Conservation (phyloP, 1,140 invertebrate species). For the Sycophaga agraensis region DNA sequence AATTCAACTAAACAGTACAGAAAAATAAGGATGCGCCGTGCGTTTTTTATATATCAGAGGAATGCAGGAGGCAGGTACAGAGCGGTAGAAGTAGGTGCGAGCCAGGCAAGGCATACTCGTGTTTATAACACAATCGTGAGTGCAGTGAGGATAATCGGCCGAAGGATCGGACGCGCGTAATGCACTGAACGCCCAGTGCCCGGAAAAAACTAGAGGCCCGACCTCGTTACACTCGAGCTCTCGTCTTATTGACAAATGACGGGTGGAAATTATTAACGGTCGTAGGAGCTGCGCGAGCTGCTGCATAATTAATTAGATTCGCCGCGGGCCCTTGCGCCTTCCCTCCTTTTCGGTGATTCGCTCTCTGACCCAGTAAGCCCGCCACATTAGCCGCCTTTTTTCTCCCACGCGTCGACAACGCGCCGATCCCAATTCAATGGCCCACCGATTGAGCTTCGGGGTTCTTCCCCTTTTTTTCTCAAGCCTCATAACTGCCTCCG, state of each 20-base stretch:
- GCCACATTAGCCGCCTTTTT: no score
- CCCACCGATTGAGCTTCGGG: no score
- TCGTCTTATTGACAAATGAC: constrained; percentile 4
- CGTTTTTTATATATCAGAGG: no score
- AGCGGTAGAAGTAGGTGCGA: no score
- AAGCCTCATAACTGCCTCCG: no score
- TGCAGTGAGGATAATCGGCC: not conserved
- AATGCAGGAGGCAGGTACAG: no score
- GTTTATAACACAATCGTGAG: not conserved
- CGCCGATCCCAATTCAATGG: no score
- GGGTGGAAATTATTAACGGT: constrained; percentile 19
- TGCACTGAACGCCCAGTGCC: no score
- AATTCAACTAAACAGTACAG: not conserved
- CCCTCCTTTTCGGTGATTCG: not conserved
- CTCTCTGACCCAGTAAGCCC: not conserved
- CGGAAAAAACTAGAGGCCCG: not conserved
- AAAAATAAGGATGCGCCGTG: not conserved
- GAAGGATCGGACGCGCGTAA: not conserved
- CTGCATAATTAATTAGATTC: constrained; percentile 3
- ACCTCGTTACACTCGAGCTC: constrained; percentile 9
- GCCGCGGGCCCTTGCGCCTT: not conserved
- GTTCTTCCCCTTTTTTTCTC: no score
- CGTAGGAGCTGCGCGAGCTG: not conserved
- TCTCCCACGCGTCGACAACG: no score
- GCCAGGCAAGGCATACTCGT: not conserved